Evolutionary conservation across 2,888 invertebrate species (phyloP), one percentile per base, ranked within the genome.

Genomic region (Noctua janthe): DNA sequence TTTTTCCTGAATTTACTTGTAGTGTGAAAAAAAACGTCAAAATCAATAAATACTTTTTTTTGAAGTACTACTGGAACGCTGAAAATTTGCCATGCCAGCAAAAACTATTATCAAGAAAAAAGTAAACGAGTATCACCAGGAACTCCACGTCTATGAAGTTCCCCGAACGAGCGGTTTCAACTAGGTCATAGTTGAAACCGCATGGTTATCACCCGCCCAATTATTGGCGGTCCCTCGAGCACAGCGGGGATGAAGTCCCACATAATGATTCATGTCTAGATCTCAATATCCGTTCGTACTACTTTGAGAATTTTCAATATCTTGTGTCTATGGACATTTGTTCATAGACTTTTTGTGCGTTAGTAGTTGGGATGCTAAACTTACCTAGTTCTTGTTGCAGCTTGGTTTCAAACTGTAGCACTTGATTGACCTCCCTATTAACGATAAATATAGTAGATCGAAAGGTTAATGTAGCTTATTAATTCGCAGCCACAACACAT

Each of bases 181-280:
- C n/a, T n/a, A n/a, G n/a, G n/a, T 88, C 89, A 88, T 77, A 90
- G 86, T 87, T 89, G 66, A 71, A 76, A 79, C 71, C 73, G 67
- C 80, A 72, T 47, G 49, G 76, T 82, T 85, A 88, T 87, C 83
- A 83, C 72, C 80, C 80, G 77, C 78, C 83, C 91, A 89, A 89
- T 90, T 89, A 89, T 82, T 83, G 62, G 56, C 64, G 71, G 72
- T 76, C 82, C 76, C 79, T 62, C 10, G 78, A 72, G 69, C n/a
- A 15, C 23, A 35, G 66, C 71, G 0, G 29, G 54, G 71, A 56
- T 74, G 43, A 77, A 64, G 47, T 74, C 69, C 11, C 62, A 15
- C 1, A 62, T 72, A 47, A 64, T 29, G 13, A 49, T 13, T 43
- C 51, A 54, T n/a, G 56, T 47, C 66, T 78, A 76, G 39, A 66